Percentiles rank a stretch among this genome's conserved stretches.
Conservation (phyloP, 2,797 vertebrate genomes). For the Sebastolobus alascanus region DNA sequence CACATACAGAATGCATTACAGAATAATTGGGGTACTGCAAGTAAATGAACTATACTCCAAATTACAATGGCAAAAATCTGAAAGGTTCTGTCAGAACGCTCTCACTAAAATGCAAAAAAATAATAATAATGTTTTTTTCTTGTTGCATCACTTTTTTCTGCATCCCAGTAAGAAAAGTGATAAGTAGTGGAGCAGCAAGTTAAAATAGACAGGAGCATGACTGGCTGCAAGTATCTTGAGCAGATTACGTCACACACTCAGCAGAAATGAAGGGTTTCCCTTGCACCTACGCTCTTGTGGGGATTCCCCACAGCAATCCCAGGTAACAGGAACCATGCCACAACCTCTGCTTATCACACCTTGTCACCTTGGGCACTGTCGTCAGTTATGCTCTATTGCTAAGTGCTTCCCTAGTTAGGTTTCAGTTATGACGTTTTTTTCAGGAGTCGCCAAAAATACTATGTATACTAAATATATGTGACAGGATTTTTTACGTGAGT, state of each 20-base stretch:
- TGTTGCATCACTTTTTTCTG: not conserved
- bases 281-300: slow-evolving; percentile 22
- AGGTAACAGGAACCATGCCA: not conserved
- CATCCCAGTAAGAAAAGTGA: not conserved
- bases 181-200: not conserved
- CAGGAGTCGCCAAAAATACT: slow-evolving; percentile 13
- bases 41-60: not conserved
- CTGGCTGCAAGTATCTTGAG: not conserved
- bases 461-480: slow-evolving; percentile 2
- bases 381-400: slow-evolving; percentile 5
- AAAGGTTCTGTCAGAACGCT: not conserved
- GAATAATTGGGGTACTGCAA: not conserved
- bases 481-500: slow-evolving; percentile 47
- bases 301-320: slow-evolving; percentile 68
- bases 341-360: not conserved
- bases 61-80: not conserved
- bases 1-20: not conserved
- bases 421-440: slow-evolving; percentile 42
- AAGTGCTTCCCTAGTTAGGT: slow-evolving; percentile 18
- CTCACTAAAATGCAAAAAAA: not conserved
- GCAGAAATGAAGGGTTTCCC: slow-evolving; percentile 27
- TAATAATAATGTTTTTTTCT: not conserved
- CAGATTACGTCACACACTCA: not conserved
- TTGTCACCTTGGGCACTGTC: not conserved
- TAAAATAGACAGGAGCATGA: not conserved